These are phyloP conservation scores for Lasioglossum lativentre DNA, from an alignment of 2,888 invertebrate genomes.

Conservation along the genomic window DNA sequence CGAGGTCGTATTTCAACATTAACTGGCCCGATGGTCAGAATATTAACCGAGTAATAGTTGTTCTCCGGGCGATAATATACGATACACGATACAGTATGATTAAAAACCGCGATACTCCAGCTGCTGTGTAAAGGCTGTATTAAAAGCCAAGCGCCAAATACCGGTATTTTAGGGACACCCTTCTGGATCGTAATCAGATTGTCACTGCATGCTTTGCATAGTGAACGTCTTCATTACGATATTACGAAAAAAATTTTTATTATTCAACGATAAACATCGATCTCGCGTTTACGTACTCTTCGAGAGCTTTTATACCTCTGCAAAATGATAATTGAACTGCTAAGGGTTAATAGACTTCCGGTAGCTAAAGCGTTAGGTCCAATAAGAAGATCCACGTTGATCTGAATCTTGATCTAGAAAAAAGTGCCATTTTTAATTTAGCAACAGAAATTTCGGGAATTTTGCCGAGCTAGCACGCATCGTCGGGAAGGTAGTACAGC, in stretches of 20 bases:
- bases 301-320: neutral
- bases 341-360: neutral
- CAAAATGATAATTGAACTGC: neutral
- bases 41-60: conserved; percentile 55
- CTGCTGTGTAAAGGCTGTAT: conserved; percentile 42
- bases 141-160: conserved; percentile 29
- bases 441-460: neutral
- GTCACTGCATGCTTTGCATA: conserved; percentile 35
- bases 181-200: conserved; percentile 46
- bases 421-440: neutral
- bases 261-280: neutral
- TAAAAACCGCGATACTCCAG: conserved; percentile 55
- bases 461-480: neutral
- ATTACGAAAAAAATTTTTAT: neutral
- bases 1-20: conserved; percentile 51
- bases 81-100: conserved; percentile 38
- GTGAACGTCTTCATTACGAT: conserved; percentile 28
- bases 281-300: neutral
- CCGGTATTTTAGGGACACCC: conserved; percentile 47
- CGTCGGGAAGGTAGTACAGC: neutral
- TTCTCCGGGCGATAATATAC: conserved; percentile 51
- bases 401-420: neutral
- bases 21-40: conserved; percentile 49
- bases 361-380: neutral
- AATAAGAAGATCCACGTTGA: neutral